These are phyloP conservation scores for Cryptoprocta ferox DNA, from an alignment of 2,797 vertebrate genomes.

Conservation along the genomic window DNA sequence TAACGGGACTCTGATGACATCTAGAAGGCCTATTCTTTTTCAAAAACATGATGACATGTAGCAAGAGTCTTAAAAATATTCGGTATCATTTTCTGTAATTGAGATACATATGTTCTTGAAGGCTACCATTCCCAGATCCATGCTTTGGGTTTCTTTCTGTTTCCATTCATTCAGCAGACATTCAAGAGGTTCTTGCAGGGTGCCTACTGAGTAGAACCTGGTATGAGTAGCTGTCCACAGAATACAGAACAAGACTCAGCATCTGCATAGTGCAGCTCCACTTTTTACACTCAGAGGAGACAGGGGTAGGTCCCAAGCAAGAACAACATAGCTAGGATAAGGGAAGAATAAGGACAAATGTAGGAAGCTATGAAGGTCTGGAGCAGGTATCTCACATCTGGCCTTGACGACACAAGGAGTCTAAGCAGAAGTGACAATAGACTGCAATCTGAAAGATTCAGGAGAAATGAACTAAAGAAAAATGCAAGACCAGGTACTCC, in stretches of 20 bases:
- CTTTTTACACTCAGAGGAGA: background rate
- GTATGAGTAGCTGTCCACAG: background rate
- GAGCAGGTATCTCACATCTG: background rate
- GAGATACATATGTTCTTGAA: background rate
- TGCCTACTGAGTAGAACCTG: background rate
- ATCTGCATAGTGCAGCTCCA: background rate
- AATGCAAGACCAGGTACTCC: background rate
- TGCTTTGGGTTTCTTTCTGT: background rate
- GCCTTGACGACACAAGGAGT: background rate
- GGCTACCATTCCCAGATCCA: background rate
- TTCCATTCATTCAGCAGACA: background rate
- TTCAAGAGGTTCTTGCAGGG: background rate
- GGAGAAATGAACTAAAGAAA: background rate
- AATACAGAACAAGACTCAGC: background rate
- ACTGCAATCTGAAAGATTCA: background rate
- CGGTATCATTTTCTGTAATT: background rate
- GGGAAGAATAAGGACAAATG: background rate
- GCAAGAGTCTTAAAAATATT: background rate
- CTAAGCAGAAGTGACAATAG: background rate
- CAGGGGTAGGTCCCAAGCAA: background rate
- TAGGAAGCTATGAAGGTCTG: background rate
- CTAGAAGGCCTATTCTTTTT: background rate
- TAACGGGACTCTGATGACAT: background rate
- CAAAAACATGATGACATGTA: background rate
- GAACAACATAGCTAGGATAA: background rate